These are phyloP conservation scores for Panthera tigris DNA, from an alignment of 2,113 vertebrate species.

Conservation along the genomic window DNA sequence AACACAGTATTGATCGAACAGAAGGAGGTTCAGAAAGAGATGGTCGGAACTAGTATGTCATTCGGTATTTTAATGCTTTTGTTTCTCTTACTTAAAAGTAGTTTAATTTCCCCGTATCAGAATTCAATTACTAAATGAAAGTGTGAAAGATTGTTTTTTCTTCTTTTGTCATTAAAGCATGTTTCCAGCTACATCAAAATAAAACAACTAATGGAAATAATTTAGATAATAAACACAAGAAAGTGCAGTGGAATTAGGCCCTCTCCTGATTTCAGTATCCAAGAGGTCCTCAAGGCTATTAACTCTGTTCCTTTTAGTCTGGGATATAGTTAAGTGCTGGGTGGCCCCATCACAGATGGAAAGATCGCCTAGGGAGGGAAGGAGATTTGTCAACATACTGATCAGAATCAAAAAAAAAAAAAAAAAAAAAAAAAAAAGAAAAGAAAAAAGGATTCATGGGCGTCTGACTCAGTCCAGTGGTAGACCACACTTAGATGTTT, in stretches of 20 bases:
- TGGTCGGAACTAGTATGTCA: neutral
- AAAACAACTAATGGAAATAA: neutral
- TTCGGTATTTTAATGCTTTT: conserved; percentile 17
- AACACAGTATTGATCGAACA: neutral
- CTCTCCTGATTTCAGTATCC: neutral
- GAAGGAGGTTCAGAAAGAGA: neutral
- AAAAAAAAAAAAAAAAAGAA: neutral
- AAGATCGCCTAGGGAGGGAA: neutral
- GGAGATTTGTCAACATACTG: neutral
- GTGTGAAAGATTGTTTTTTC: neutral
- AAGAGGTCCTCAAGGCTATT: neutral
- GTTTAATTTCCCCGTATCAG: neutral
- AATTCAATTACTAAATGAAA: neutral
- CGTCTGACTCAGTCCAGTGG: conserved; percentile 43
- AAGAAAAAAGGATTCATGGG: neutral
- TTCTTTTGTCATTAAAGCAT: neutral
- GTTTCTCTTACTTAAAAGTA: neutral
- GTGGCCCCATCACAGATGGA: neutral
- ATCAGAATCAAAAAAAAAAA: neutral
- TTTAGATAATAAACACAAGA: conserved; percentile 5
- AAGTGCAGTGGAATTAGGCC: neutral
- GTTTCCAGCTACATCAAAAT: conserved; percentile 4
- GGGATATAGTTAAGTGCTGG: neutral
- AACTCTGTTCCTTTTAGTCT: neutral
- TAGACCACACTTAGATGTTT: neutral